These are phyloP conservation scores for Menura novaehollandiae DNA, from an alignment of 2,113 vertebrate species.

Conservation along the genomic window DNA sequence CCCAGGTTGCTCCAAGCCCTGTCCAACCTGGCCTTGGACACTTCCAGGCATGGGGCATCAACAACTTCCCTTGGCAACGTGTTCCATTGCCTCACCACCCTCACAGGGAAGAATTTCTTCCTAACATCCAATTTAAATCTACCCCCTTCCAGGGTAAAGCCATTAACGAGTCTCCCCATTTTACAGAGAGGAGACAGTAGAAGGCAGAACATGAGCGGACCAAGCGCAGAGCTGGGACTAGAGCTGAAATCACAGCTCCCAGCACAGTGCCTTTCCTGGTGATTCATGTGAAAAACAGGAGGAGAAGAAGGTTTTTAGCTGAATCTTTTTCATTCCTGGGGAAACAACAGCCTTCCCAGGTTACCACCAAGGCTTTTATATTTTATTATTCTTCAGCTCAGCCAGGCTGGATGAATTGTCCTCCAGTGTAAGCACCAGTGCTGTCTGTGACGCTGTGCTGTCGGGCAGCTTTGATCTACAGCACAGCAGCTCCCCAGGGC, in stretches of 20 bases:
- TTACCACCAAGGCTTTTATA: background rate
- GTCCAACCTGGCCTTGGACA: background rate
- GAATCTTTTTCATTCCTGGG: background rate
- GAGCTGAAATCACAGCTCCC: background rate
- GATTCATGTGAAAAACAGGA: background rate
- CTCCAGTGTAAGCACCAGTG: background rate
- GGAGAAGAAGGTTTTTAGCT: background rate
- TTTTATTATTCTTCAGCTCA: background rate
- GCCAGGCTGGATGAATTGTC: background rate
- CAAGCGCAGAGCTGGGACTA: background rate
- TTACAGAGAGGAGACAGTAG: background rate
- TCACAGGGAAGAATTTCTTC: background rate
- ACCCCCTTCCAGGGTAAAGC: background rate
- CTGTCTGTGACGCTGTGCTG: background rate
- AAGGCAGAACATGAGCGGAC: background rate
- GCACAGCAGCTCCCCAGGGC: background rate
- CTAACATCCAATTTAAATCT: background rate
- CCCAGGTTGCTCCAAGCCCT: background rate
- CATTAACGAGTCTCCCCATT: background rate
- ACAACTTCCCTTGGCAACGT: background rate
- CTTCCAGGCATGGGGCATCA: background rate
- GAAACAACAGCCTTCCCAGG: background rate
- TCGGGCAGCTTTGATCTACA: background rate
- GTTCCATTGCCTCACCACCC: background rate
- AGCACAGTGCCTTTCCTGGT: background rate